These are phyloP conservation scores for Philopedon plagiatum DNA, from an alignment of 2,888 invertebrate genomes.

Conservation along the genomic window DNA sequence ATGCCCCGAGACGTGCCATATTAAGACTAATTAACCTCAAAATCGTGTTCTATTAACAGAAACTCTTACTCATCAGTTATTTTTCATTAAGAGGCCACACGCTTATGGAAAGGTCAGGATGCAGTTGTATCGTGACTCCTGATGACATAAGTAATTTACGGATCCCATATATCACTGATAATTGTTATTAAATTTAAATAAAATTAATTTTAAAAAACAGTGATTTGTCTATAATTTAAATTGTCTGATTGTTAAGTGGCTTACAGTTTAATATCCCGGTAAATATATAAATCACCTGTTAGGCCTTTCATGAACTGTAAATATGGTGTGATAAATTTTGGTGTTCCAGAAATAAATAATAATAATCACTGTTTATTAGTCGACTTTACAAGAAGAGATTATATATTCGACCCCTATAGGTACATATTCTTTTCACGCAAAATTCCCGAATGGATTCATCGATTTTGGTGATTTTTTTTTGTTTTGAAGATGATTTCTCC, in stretches of 20 bases:
- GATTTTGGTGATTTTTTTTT: no score
- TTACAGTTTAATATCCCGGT: not conserved
- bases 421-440: no score
- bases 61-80: slow-evolving; percentile 27
- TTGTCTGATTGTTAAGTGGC: not conserved
- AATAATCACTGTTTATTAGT: no score
- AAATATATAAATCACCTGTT: not conserved
- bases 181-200: not conserved
- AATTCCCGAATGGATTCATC: no score
- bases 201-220: not conserved
- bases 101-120: slow-evolving; percentile 11
- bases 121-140: not conserved
- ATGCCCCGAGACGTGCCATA: not conserved
- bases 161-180: slow-evolving; percentile 1
- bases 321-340: no score
- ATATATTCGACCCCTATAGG: no score
- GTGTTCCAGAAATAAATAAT: no score
- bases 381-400: no score
- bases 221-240: not conserved
- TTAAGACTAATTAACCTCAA: not conserved
- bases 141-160: not conserved
- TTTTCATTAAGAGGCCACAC: slow-evolving; percentile 18
- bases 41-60: not conserved
- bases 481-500: no score
- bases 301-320: not conserved